These are phyloP conservation scores for Smutsia gigantea DNA, from an alignment of 2,797 vertebrate species.

Conservation along the genomic window DNA sequence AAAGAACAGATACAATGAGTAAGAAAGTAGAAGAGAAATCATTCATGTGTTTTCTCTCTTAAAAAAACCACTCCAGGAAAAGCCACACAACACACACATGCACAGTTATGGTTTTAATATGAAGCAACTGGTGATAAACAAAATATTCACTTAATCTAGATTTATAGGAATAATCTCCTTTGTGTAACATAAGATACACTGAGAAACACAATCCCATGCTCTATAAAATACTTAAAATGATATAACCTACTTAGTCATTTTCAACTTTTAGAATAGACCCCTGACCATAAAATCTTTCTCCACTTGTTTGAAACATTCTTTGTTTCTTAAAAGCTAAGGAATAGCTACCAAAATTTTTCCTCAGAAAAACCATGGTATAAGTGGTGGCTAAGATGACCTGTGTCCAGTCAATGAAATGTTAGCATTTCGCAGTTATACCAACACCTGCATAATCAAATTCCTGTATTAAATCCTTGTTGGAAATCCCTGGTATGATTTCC, in stretches of 20 bases:
- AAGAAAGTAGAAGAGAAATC: constrained; percentile 20
- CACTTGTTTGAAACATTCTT: constrained; percentile 24
- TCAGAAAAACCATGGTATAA: neutral
- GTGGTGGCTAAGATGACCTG: neutral
- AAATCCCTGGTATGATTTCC: neutral
- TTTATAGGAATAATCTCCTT: constrained; percentile 1
- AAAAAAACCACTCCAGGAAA: neutral
- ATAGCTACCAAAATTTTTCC: neutral
- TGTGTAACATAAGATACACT: neutral
- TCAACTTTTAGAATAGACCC: constrained; percentile 34
- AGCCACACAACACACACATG: neutral
- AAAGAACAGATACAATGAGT: neutral
- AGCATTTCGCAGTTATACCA: neutral
- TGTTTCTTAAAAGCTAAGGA: constrained; percentile 33
- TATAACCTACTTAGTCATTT: constrained; percentile 13
- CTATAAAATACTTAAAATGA: neutral
- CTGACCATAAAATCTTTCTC: neutral
- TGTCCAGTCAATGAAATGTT: neutral
- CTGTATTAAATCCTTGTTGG: neutral
- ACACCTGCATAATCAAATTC: neutral
- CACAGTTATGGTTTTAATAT: neutral
- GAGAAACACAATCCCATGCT: neutral
- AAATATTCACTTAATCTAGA: neutral
- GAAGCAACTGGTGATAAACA: neutral
- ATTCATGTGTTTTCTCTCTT: neutral